Percentiles rank a stretch among this genome's conserved stretches.
Evolutionary conservation across 2,888 invertebrate genomes (phyloP).

Genomic region (Hybos culiciformis): DNA sequence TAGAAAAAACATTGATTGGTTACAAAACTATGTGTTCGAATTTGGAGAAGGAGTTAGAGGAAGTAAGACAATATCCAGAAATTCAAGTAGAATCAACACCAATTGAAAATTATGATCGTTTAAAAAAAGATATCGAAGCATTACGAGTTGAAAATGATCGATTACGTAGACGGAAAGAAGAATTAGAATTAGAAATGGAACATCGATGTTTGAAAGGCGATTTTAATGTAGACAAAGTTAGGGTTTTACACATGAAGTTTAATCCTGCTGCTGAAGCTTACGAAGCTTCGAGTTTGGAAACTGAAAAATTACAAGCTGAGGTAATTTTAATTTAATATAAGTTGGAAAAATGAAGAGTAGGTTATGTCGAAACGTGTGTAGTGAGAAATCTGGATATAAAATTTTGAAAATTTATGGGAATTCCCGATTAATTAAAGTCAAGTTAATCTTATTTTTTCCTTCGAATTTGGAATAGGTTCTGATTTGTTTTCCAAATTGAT

Average conservation of each 20-base stretch:
- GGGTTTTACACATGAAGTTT: constrained; percentile 49
- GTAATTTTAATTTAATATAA: constrained; percentile 25
- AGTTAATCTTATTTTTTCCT: not conserved
- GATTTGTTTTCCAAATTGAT: too few species aligned
- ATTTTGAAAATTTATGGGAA: constrained; percentile 3
- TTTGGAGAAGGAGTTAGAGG: constrained; percentile 47
- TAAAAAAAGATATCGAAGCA: constrained; percentile 46
- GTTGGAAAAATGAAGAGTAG: not conserved
- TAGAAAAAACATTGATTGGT: constrained; percentile 58
- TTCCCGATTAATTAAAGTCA: not conserved
- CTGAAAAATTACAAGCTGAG: constrained; percentile 59
- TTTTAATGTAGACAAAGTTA: constrained; percentile 31
- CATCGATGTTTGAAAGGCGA: constrained; percentile 43
- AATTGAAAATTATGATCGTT: constrained; percentile 40
- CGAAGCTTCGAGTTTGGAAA: constrained; percentile 47
- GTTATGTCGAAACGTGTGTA: too few species aligned
- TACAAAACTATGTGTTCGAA: constrained; percentile 58
- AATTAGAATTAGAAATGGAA: constrained; percentile 54
- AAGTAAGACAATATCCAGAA: constrained; percentile 24
- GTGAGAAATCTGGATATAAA: too few species aligned
- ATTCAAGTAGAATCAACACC: constrained; percentile 19
- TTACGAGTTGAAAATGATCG: constrained; percentile 39
- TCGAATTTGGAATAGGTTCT: not conserved
- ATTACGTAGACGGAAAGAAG: constrained; percentile 42
- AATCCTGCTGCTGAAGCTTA: constrained; percentile 62